A percentile compares a stretch with the other conserved stretches of the same genome.
Evolutionary conservation across 1,140 invertebrate species (phyloP).

Genomic region (Lineus longissimus): DNA sequence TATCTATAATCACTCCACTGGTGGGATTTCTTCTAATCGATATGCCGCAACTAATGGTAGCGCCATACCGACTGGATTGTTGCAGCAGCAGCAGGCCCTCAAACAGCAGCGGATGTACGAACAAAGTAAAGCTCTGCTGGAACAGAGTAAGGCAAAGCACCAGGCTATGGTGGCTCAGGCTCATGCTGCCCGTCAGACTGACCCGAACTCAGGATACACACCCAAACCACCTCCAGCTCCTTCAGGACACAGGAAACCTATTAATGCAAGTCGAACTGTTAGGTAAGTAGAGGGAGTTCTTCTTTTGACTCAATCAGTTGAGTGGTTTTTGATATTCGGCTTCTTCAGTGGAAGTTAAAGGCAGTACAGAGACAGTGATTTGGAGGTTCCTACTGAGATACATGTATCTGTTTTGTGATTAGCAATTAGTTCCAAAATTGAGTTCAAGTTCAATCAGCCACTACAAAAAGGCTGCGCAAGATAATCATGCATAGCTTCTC

Average conservation of each 20-base stretch:
- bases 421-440: no score
- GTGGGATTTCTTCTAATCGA: constrained; percentile 35
- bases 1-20: constrained; percentile 40
- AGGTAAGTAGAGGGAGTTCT: constrained; percentile 29
- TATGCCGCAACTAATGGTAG: constrained; percentile 33
- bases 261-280: constrained; percentile 29
- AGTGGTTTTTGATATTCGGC: not conserved
- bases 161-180: constrained; percentile 50
- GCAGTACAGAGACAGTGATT: no score
- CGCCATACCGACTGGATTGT: constrained; percentile 33
- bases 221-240: constrained; percentile 41
- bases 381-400: no score
- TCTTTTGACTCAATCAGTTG: not conserved
- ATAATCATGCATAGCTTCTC: no score
- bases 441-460: no score
- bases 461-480: no score
- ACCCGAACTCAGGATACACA: constrained; percentile 17
- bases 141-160: constrained; percentile 49
- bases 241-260: constrained; percentile 21
- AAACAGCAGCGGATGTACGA: constrained; percentile 24
- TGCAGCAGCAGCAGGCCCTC: constrained; percentile 25
- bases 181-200: constrained; percentile 34
- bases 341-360: no score
- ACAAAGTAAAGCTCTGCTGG: constrained; percentile 33
- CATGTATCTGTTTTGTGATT: no score